Evolutionary conservation across 2,888 invertebrate genomes (phyloP), one percentile per base, ranked within the genome.

Genomic region (Eupithecia vulgata): DNA sequence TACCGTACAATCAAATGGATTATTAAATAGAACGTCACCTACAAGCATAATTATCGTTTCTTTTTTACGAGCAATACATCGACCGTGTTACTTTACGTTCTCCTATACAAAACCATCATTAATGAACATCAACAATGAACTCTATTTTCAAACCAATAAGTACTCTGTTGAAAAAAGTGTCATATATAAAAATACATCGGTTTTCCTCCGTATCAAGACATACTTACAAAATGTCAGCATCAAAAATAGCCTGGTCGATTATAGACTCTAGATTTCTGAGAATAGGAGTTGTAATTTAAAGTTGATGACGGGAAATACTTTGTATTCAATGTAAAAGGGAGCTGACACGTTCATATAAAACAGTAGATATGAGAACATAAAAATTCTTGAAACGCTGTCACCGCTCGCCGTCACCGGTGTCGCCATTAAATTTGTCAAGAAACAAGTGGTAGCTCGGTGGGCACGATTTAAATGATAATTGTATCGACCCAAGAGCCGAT

Each of bases 381-480:
- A 94, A 94, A 94, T 93, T 93, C 92, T 91, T 89, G 85, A 88
- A 89, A 88, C 88, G 91, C 88, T 89, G 90, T 90, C 91, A 89
- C 82, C 87, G 86, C 84, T 86, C 88, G 87, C 88, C 90, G 90
- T 90, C 89, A 90, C 89, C 91, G 87, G 88, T 90, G 90, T 90
- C 89, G 90, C 89, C 91, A 92, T 93, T 90, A 93, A 93, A 93
- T 94, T 93, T 92, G 93, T 94, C 94, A 93, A 92, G 89, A 92
- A 94, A 93, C 93, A 91, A 87, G 81, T 87, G 84, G 91, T 89
- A 89, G 90, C 92, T 91, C 87, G 87, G 89, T 89, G 90, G 87
- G 88, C 87, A 90, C 93, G 87, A 92, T 93, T 93, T 93, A 92
- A 91, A 94, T 94, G 93, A 91, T 93, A 94, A 94, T 94, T 93